These are phyloP conservation scores for Trichogramma evanescens DNA, from an alignment of 2,888 invertebrate species.

Conservation along the genomic window DNA sequence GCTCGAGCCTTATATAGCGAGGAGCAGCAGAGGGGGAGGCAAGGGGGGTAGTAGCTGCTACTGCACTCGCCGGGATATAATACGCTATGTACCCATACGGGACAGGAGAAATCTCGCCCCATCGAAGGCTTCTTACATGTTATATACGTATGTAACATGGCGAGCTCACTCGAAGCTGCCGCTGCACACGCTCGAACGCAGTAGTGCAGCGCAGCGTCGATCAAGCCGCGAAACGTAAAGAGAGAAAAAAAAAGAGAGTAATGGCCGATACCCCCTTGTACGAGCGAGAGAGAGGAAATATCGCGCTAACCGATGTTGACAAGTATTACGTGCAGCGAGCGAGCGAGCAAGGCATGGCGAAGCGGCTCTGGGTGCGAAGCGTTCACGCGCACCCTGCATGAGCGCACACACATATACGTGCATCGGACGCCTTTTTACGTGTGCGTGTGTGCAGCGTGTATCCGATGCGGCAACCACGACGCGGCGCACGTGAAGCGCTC, in stretches of 20 bases:
- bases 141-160: neutral
- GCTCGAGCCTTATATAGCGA: too few relatives aligned
- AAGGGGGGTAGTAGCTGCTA: too few relatives aligned
- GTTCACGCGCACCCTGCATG: conserved; percentile 6
- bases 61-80: too few relatives aligned
- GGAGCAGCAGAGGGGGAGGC: too few relatives aligned
- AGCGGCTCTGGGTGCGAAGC: neutral
- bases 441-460: neutral
- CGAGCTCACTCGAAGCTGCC: neutral
- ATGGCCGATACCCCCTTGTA: neutral
- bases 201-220: neutral
- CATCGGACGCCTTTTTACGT: conserved; percentile 11
- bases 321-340: conserved; percentile 35
- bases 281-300: conserved; percentile 38
- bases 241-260: neutral
- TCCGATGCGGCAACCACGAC: neutral
- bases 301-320: conserved; percentile 46
- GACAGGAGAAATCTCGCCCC: conserved; percentile 13
- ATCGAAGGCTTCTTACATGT: neutral
- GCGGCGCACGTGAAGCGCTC: conserved; percentile 11
- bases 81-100: too few relatives aligned
- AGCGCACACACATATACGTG: neutral
- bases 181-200: neutral
- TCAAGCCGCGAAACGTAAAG: neutral
- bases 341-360: neutral